A percentile compares a stretch with the other conserved stretches of the same genome.
These are phyloP conservation scores for Xiphophorus birchmanni DNA, from an alignment of 2,797 vertebrate genomes.

Conservation along the genomic window DNA sequence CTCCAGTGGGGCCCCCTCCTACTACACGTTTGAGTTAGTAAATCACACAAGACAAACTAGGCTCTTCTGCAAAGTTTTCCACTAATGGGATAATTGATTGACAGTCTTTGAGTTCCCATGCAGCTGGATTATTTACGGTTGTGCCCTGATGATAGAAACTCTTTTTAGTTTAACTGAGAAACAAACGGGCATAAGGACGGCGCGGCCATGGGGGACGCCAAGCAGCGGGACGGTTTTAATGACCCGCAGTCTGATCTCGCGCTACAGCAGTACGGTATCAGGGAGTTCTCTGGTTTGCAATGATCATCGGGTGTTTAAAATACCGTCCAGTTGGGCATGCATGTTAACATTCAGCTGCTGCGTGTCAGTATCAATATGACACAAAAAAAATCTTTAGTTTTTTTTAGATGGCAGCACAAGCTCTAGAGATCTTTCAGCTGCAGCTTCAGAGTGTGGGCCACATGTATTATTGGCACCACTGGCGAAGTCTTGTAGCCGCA, in stretches of 20 bases:
- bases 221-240: slow-evolving; percentile 67
- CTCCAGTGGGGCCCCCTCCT: slow-evolving; percentile 57
- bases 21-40: slow-evolving; percentile 57
- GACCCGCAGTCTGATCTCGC: slow-evolving; percentile 64
- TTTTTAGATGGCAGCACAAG: slow-evolving; percentile 22
- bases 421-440: slow-evolving; percentile 21
- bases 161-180: slow-evolving; percentile 63
- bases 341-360: slow-evolving; percentile 22
- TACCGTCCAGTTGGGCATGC: slow-evolving; percentile 23
- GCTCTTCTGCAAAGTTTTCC: slow-evolving; percentile 53
- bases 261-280: slow-evolving; percentile 18
- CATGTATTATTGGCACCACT: background rate
- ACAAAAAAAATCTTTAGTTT: slow-evolving; percentile 39
- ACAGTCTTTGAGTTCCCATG: slow-evolving; percentile 61
- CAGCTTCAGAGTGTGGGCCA: slow-evolving; percentile 16
- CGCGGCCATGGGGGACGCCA: slow-evolving; percentile 44
- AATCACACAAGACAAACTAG: slow-evolving; percentile 59
- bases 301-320: slow-evolving; percentile 40
- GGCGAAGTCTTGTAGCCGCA: background rate
- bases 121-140: slow-evolving; percentile 45
- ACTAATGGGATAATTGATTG: slow-evolving; percentile 77
- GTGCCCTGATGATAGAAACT: slow-evolving; percentile 38
- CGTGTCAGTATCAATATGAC: slow-evolving; percentile 47
- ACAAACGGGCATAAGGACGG: slow-evolving; percentile 45
- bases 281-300: slow-evolving; percentile 17